Conservation (phyloP, 2,888 invertebrate genomes). For the Hyposoter dolosus region DNA sequence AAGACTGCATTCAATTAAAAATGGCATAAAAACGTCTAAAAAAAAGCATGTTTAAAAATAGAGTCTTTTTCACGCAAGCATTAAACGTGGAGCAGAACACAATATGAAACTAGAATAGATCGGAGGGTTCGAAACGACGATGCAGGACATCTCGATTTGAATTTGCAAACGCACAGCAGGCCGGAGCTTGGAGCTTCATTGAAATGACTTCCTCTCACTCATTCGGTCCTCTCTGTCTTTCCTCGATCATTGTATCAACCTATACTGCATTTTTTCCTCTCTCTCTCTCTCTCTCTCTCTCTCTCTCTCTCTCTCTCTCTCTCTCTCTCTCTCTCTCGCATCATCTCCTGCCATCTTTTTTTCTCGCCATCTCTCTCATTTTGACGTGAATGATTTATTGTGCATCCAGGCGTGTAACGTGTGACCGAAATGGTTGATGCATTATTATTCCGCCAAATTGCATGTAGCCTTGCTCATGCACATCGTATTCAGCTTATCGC, state of each 20-base stretch:
- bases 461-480: conserved; percentile 33
- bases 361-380: conserved; percentile 13
- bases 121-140: neutral
- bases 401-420: conserved; percentile 42
- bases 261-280: neutral
- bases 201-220: neutral
- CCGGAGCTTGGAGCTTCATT: neutral
- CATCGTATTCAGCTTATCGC: conserved; percentile 51
- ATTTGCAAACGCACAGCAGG: neutral
- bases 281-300: neutral
- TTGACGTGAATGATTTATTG: conserved; percentile 62
- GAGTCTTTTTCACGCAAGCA: neutral
- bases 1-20: no score
- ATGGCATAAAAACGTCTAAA: no score
- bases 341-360: neutral
- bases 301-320: neutral
- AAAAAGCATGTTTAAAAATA: neutral
- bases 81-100: neutral
- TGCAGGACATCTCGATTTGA: conserved; percentile 7
- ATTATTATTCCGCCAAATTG: conserved; percentile 63
- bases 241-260: neutral
- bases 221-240: neutral
- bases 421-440: conserved; percentile 64
- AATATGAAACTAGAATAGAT: conserved; percentile 1
- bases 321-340: neutral